These are phyloP conservation scores for Gymnocheta viridis DNA, from an alignment of 2,888 invertebrate species.

Conservation along the genomic window DNA sequence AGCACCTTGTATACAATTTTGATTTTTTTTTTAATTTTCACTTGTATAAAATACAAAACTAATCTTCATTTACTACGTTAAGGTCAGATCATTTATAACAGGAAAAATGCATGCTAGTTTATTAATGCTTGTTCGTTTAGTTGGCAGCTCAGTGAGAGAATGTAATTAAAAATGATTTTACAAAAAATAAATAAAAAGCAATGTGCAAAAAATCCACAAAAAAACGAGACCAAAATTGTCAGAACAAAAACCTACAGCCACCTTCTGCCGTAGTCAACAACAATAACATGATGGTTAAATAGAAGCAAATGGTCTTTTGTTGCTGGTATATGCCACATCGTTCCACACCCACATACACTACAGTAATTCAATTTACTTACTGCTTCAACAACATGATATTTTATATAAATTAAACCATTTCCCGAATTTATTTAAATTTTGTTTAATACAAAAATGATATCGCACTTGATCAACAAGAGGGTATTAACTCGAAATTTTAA, in stretches of 20 bases:
- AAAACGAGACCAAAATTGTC: neutral
- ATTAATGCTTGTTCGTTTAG: neutral
- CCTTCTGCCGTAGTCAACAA: neutral
- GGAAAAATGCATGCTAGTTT: slow-evolving; percentile 22
- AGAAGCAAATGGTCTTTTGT: slow-evolving; percentile 45
- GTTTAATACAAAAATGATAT: no score
- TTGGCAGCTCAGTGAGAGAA: slow-evolving; percentile 17
- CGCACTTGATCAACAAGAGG: no score
- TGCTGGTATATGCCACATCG: slow-evolving; percentile 36
- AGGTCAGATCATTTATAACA: slow-evolving; percentile 16
- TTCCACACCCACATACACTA: neutral
- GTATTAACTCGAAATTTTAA: no score
- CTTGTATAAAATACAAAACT: neutral
- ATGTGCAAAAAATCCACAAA: slow-evolving; percentile 5
- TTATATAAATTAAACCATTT: slow-evolving; percentile 15
- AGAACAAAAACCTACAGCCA: neutral
- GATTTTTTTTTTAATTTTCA: neutral
- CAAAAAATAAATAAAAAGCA: slow-evolving; percentile 1
- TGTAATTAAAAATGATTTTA: slow-evolving; percentile 47
- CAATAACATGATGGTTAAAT: slow-evolving; percentile 38
- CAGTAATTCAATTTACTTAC: slow-evolving; percentile 43
- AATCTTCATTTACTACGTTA: slow-evolving; percentile 15
- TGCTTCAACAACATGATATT: neutral
- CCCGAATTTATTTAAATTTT: neutral
- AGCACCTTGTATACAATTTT: no score